Evolutionary conservation across 2,888 invertebrate genomes (phyloP).

Genomic region (Scaptomyza polygonia): DNA sequence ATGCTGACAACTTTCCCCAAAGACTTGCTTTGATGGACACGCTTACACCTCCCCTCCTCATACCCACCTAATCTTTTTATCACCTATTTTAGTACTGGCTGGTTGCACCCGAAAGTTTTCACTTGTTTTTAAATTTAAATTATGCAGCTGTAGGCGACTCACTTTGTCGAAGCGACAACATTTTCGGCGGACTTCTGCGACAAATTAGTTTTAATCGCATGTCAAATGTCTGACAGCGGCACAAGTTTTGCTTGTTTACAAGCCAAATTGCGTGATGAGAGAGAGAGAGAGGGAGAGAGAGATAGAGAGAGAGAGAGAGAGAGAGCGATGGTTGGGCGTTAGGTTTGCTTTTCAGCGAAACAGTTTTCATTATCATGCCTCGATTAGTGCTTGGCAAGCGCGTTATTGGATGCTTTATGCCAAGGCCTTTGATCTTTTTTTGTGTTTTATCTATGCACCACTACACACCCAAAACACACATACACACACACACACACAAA

Average conservation of each 20-base stretch:
- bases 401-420: conserved; percentile 71
- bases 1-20: too few relatives aligned
- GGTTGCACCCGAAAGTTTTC: too few relatives aligned
- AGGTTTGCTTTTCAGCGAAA: conserved; percentile 26
- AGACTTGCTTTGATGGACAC: too few relatives aligned
- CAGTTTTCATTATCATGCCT: conserved; percentile 76
- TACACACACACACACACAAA: conserved; percentile 13
- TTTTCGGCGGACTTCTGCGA: conserved; percentile 10
- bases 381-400: conserved; percentile 66
- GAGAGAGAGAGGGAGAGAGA: too few relatives aligned
- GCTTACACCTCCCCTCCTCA: too few relatives aligned
- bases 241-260: conserved; percentile 42
- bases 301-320: background rate
- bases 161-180: background rate
- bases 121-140: background rate
- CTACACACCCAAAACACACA: conserved; percentile 27
- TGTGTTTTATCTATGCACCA: conserved; percentile 68
- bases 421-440: conserved; percentile 76
- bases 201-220: conserved; percentile 67
- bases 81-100: too few relatives aligned
- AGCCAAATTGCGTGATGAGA: too few relatives aligned
- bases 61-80: too few relatives aligned
- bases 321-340: background rate
- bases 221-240: conserved; percentile 68
- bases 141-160: background rate